These are phyloP conservation scores for Babylonia areolata DNA, from an alignment of 1,140 invertebrate genomes.

Conservation along the genomic window DNA sequence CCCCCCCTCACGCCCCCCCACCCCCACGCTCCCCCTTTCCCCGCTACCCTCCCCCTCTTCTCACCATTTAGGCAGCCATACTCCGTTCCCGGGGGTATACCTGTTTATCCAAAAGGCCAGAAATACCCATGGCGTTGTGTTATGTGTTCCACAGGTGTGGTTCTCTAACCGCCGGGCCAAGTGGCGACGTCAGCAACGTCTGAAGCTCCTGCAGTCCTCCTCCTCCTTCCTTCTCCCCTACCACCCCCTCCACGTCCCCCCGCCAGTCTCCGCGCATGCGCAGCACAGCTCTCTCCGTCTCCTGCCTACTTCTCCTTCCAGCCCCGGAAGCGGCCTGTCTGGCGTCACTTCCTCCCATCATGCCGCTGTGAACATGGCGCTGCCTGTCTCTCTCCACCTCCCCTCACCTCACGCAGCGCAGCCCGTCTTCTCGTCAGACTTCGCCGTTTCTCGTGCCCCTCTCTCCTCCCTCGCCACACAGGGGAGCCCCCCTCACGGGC, in stretches of 20 bases:
- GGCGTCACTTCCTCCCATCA: slow-evolving; percentile 29
- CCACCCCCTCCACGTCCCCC: slow-evolving; percentile 24
- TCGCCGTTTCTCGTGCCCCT: not conserved
- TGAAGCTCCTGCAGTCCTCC: slow-evolving; percentile 62
- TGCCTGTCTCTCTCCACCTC: not conserved
- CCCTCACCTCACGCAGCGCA: not conserved
- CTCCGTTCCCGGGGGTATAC: too few relatives aligned
- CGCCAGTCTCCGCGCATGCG: not conserved
- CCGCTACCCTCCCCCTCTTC: too few relatives aligned
- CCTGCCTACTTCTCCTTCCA: not conserved
- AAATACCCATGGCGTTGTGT: too few relatives aligned
- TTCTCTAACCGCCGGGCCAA: slow-evolving; percentile 98
- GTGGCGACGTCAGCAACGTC: slow-evolving; percentile 85
- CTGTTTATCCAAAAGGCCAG: too few relatives aligned
- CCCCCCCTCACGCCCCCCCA: too few relatives aligned
- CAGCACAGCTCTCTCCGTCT: slow-evolving; percentile 13
- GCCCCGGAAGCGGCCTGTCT: not conserved
- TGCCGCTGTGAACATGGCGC: not conserved
- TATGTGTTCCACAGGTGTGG: slow-evolving; percentile 86
- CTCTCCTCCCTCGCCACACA: not conserved
- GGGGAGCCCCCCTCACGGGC: not conserved
- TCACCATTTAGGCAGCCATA: too few relatives aligned
- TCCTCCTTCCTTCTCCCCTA: slow-evolving; percentile 47
- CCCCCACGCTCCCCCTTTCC: too few relatives aligned
- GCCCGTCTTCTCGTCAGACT: not conserved